Evolutionary conservation across 2,888 invertebrate species (phyloP).

Genomic region (Sinodicranocentrus sp.): DNA sequence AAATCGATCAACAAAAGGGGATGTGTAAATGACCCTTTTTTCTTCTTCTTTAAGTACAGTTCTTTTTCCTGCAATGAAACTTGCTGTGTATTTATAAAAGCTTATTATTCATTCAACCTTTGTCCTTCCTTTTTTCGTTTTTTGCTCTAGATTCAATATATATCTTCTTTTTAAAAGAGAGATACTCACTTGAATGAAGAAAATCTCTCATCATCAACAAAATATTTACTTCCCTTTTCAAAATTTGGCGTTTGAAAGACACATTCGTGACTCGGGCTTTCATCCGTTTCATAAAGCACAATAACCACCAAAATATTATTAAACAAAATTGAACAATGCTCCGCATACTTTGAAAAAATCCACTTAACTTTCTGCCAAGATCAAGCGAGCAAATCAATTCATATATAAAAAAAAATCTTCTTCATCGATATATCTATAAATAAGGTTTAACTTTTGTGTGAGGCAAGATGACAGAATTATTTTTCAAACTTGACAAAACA

Average conservation of each 20-base stretch:
- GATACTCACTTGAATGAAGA: conserved; percentile 21
- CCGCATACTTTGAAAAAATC: no score
- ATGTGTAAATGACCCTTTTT: conserved; percentile 55
- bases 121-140: conserved; percentile 36
- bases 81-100: not conserved
- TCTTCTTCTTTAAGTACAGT: conserved; percentile 6
- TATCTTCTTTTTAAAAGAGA: conserved; percentile 34
- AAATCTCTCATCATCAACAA: conserved; percentile 20
- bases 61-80: conserved; percentile 13
- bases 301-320: not conserved
- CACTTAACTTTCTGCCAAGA: no score
- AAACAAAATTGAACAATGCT: not conserved
- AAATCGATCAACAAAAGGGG: conserved; percentile 12
- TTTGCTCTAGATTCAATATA: conserved; percentile 58
- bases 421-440: not conserved
- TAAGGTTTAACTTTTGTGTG: not conserved
- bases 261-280: conserved; percentile 56
- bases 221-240: conserved; percentile 52
- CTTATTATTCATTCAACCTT: conserved; percentile 32
- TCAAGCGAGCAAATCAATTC: no score
- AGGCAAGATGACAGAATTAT: conserved; percentile 29
- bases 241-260: conserved; percentile 60
- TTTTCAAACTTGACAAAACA: conserved; percentile 57
- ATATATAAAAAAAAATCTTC: not conserved
- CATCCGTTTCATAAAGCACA: conserved; percentile 19